Evolutionary conservation across 64 coral and sea anemone species (phyloP), one percentile per base, ranked within the genome.

Genomic region (Astreopora myriophthalma): DNA sequence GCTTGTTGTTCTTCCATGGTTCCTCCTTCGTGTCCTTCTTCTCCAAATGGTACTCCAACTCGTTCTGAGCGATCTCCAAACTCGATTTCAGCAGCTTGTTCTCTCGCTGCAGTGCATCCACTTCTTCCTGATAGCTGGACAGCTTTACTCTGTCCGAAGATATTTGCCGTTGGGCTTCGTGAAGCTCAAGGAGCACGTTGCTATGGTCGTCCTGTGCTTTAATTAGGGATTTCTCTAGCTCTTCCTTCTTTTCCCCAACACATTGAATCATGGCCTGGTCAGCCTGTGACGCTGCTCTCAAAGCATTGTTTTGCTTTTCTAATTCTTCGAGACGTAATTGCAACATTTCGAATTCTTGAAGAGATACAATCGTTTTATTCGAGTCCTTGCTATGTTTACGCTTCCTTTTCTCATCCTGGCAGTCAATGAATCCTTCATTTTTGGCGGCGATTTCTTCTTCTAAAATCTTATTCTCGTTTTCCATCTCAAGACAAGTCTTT

Each of bases 51-150:
- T 93, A 94, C 48, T 87, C 86, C 5, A 94, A 63, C 30, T 97
- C 95, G 30, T 87, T 91, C 44, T 97, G 91, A 22, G 95, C 84
- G 63, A 85, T 97, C 44, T 90, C 95, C 33, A 97, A 64, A 66
- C 74, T 94, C 20, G 89, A 93, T 44, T 97, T 97, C 32, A 97
- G 38, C 33, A 97, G 27, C 7, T 81, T 93, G 27, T 94, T 97
- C 26, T 97, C 95, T 16, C 92, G 65, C n/a, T 44, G 74, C 33
- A 97, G 51, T 11, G 95, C 95, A 69, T 97, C 95, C 8, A 93
- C 49, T 7, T 97, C 95, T 72, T 94, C 95, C 27, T 90, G 93
- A 34, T 97, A 97, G 28, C 95, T 93, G 10, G 86, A 89, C 2
- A 97, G 38, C 33, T 94, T 93, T 22, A 92, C 95, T 14, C 92